phyloP scores from a whole-genome alignment of 2,888 invertebrate genomes.

The Tipula unca region DNA sequence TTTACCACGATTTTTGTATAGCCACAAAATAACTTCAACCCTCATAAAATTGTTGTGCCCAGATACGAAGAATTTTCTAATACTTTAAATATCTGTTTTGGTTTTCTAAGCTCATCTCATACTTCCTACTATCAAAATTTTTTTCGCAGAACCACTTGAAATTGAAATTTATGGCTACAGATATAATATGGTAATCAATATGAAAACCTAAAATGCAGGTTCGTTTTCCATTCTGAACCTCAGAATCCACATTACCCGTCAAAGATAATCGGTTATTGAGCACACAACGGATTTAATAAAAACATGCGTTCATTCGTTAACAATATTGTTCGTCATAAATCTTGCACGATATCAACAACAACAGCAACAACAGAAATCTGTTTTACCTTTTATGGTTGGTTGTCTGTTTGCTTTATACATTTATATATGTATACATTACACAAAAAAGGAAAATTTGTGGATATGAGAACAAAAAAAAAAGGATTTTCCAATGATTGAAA shows the following conservation, averaged over 20 bases:
- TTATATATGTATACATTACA: not conserved
- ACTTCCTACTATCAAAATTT: too few relatives aligned
- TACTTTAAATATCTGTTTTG: too few relatives aligned
- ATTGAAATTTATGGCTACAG: too few relatives aligned
- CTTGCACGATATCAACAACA: not conserved
- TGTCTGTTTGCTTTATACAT: not conserved
- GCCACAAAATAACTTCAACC: too few relatives aligned
- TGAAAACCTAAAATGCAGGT: not conserved
- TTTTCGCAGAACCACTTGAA: too few relatives aligned
- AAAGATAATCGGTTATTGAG: slow-evolving; percentile 2
- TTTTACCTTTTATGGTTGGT: not conserved
- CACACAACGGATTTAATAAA: not conserved
- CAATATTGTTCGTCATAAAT: not conserved
- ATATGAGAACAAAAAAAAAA: not conserved
- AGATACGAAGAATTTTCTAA: too few relatives aligned
- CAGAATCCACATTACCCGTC: not conserved
- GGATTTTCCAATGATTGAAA: not conserved
- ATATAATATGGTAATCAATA: not conserved
- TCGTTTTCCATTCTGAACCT: not conserved
- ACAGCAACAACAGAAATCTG: not conserved
- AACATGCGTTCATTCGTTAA: not conserved
- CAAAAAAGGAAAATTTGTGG: not conserved
- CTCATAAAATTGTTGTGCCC: too few relatives aligned
- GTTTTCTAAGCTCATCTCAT: too few relatives aligned
- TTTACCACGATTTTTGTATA: too few relatives aligned